Conservation (phyloP, 2,113 vertebrate genomes). For the Conger conger region DNA sequence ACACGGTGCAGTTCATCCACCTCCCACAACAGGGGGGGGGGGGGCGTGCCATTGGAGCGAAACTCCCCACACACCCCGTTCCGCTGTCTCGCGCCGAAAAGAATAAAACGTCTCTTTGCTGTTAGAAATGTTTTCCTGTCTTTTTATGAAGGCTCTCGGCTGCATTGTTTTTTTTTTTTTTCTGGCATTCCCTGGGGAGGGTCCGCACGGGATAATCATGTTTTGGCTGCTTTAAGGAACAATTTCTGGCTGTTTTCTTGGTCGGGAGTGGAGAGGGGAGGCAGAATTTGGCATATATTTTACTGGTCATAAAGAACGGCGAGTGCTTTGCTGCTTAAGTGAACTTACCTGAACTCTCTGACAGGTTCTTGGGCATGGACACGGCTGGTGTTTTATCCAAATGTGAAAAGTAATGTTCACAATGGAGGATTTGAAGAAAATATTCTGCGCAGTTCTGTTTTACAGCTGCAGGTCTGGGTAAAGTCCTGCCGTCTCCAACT, state of each 20-base stretch:
- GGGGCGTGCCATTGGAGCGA: neutral
- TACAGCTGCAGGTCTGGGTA: neutral
- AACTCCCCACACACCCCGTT: neutral
- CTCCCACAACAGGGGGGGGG: neutral
- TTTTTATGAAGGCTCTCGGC: constrained; percentile 41
- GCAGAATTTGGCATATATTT: constrained; percentile 23
- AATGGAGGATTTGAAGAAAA: constrained; percentile 8
- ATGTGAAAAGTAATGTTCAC: neutral
- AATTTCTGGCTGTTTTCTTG: constrained; percentile 19
- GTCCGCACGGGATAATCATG: constrained; percentile 38
- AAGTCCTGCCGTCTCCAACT: neutral
- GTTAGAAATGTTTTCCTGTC: constrained; percentile 33
- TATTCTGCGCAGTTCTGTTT: constrained; percentile 6
- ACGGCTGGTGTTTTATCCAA: neutral
- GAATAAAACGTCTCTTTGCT: constrained; percentile 23
- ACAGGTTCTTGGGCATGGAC: neutral
- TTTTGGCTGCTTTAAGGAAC: constrained; percentile 30
- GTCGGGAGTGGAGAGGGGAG: neutral
- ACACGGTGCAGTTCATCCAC: neutral
- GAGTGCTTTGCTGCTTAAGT: constrained; percentile 13
- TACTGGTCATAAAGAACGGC: constrained; percentile 31
- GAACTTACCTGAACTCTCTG: constrained; percentile 27
- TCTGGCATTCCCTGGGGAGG: constrained; percentile 34
- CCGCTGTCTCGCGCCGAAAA: neutral
- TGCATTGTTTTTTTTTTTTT: neutral